phyloP scores from a whole-genome alignment of 2,797 vertebrate species.

The Pseudomugil gertrudae region DNA sequence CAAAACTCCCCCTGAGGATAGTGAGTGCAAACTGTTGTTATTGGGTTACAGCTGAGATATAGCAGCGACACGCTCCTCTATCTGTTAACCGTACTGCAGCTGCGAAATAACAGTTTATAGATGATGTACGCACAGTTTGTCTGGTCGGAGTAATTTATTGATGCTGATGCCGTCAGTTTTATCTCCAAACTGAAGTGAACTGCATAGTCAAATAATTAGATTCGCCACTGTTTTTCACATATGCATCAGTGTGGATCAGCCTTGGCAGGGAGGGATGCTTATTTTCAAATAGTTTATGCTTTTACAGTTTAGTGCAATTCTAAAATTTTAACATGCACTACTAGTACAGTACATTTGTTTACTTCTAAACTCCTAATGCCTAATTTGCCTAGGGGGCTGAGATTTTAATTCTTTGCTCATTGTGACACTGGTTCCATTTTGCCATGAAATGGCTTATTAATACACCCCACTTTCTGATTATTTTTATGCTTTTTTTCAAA shows the following conservation, averaged over 20 bases:
- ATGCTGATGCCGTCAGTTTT: slow-evolving; percentile 21
- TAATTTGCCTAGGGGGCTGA: slow-evolving; percentile 75
- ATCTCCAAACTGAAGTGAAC: slow-evolving; percentile 1
- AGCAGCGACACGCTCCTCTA: slow-evolving; percentile 48
- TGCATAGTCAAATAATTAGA: slow-evolving; percentile 22
- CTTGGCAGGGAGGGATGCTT: slow-evolving; percentile 3
- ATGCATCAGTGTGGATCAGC: background rate
- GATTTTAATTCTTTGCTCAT: slow-evolving; percentile 68
- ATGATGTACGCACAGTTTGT: slow-evolving; percentile 20
- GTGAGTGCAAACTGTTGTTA: slow-evolving; percentile 68
- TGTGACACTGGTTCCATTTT: slow-evolving; percentile 50
- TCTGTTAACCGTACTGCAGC: slow-evolving; percentile 49
- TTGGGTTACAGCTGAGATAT: slow-evolving; percentile 68
- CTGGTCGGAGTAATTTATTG: slow-evolving; percentile 33
- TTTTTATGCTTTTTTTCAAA: slow-evolving; percentile 21
- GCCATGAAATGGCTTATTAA: slow-evolving; percentile 68
- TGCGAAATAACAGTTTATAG: slow-evolving; percentile 39
- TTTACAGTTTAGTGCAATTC: background rate
- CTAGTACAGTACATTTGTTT: slow-evolving; percentile 57
- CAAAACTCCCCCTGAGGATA: slow-evolving; percentile 66
- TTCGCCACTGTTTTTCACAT: slow-evolving; percentile 9
- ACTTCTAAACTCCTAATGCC: slow-evolving; percentile 44
- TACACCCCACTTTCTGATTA: slow-evolving; percentile 11
- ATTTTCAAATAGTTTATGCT: slow-evolving; percentile 10
- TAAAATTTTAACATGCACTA: no score